Conservation (phyloP, 2,888 invertebrate genomes). For the Helicoverpa assulta region DNA sequence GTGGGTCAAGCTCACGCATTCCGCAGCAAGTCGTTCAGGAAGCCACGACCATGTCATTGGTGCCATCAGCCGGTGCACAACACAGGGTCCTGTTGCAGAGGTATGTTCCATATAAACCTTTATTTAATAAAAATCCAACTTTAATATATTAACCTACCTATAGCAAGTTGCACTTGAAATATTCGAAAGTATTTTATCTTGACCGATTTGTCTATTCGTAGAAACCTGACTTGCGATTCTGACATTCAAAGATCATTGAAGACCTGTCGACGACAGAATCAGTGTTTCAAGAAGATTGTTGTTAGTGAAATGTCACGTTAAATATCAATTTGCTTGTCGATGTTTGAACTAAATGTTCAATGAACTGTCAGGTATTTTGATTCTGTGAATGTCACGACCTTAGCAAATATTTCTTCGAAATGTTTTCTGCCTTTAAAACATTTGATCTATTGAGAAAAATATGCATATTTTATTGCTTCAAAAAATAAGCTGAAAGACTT, state of each 20-base stretch:
- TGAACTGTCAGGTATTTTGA: slow-evolving; percentile 48
- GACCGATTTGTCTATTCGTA: slow-evolving; percentile 52
- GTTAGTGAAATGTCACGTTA: slow-evolving; percentile 63
- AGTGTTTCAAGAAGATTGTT: slow-evolving; percentile 59
- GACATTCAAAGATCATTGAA: slow-evolving; percentile 77
- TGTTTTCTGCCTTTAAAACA: slow-evolving; percentile 36
- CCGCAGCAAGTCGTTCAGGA: slow-evolving; percentile 93
- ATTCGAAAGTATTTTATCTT: slow-evolving; percentile 52
- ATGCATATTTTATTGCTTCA: no score
- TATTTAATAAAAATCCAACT: neutral
- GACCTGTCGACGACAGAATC: slow-evolving; percentile 59
- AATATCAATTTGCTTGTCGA: slow-evolving; percentile 56
- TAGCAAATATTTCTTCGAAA: slow-evolving; percentile 33
- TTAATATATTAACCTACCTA: no score
- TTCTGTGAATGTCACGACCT: slow-evolving; percentile 51
- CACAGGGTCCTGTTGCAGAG: slow-evolving; percentile 94
- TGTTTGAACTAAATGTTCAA: slow-evolving; percentile 48
- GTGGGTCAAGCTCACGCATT: slow-evolving; percentile 93
- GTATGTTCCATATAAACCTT: slow-evolving; percentile 80
- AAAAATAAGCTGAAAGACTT: no score
- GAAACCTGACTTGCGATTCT: slow-evolving; percentile 53
- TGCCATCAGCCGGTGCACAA: slow-evolving; percentile 94
- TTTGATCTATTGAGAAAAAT: neutral
- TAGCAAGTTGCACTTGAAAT: slow-evolving; percentile 38
- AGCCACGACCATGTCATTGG: slow-evolving; percentile 94